These are phyloP conservation scores for Coregonus ussuriensis DNA, from an alignment of 2,797 vertebrate species.

Conservation along the genomic window DNA sequence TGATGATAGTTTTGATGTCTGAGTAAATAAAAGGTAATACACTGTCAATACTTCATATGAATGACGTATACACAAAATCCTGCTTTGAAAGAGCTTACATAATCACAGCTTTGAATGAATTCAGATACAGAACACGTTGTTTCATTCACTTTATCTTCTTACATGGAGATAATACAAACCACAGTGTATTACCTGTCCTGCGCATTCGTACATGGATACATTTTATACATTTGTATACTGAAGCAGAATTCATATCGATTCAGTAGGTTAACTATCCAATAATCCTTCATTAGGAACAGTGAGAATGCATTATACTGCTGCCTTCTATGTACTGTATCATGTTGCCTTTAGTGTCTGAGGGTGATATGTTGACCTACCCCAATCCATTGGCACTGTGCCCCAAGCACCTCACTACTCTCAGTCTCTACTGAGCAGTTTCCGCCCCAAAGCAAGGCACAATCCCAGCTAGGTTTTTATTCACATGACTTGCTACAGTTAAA, in stretches of 20 bases:
- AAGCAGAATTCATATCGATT: not conserved
- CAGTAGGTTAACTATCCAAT: not conserved
- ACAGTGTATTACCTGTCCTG: too few species aligned
- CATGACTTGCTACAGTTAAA: not conserved
- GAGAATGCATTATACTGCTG: not conserved
- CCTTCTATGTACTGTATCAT: not conserved
- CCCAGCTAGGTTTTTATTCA: not conserved
- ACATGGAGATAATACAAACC: too few species aligned
- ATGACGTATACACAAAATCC: too few species aligned
- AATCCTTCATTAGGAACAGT: not conserved
- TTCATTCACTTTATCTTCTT: too few species aligned
- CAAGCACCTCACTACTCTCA: not conserved
- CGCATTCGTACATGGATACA: too few species aligned
- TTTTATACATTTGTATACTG: too few species aligned
- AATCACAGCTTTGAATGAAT: too few species aligned
- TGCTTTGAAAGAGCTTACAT: too few species aligned
- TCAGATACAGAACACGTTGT: too few species aligned
- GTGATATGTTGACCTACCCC: not conserved
- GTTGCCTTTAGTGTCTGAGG: not conserved
- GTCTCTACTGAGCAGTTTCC: not conserved
- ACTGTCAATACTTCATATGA: not conserved
- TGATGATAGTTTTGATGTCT: not conserved
- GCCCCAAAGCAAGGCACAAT: not conserved
- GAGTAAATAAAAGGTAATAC: not conserved
- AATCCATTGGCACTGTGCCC: not conserved